These are phyloP conservation scores for Struthio camelus DNA, from an alignment of 2,113 vertebrate genomes.

Conservation along the genomic window DNA sequence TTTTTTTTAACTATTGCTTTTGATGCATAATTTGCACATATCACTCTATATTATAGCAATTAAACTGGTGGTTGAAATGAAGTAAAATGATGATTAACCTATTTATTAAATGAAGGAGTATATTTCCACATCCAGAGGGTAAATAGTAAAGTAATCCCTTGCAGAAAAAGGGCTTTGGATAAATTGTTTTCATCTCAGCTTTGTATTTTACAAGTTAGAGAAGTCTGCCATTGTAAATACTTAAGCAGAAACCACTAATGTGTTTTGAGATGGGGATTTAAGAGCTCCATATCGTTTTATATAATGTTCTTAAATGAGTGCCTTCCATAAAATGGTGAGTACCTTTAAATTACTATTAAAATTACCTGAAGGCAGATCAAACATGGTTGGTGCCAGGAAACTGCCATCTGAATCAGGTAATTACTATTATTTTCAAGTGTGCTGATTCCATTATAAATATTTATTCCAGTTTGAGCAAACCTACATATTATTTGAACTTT, in stretches of 20 bases:
- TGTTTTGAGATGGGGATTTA: constrained; percentile 42
- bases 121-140: not conserved
- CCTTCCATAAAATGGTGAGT: constrained; percentile 53
- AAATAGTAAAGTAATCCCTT: not conserved
- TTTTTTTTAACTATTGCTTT: not conserved
- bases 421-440: not conserved
- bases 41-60: not conserved
- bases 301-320: constrained; percentile 55
- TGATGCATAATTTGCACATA: not conserved
- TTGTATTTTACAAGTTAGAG: constrained; percentile 16
- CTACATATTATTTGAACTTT: not conserved
- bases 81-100: not conserved
- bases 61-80: not conserved
- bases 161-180: not conserved
- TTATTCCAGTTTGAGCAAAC: constrained; percentile 31
- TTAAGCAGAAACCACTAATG: constrained; percentile 46
- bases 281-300: constrained; percentile 52
- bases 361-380: constrained; percentile 35
- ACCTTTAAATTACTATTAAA: constrained; percentile 63
- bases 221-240: not conserved
- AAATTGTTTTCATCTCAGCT: not conserved
- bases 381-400: constrained; percentile 17
- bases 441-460: constrained; percentile 36
- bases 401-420: constrained; percentile 13
- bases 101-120: constrained; percentile 25